phyloP scores from a whole-genome alignment of 2,113 vertebrate species.

The Malurus alboscapulatus region DNA sequence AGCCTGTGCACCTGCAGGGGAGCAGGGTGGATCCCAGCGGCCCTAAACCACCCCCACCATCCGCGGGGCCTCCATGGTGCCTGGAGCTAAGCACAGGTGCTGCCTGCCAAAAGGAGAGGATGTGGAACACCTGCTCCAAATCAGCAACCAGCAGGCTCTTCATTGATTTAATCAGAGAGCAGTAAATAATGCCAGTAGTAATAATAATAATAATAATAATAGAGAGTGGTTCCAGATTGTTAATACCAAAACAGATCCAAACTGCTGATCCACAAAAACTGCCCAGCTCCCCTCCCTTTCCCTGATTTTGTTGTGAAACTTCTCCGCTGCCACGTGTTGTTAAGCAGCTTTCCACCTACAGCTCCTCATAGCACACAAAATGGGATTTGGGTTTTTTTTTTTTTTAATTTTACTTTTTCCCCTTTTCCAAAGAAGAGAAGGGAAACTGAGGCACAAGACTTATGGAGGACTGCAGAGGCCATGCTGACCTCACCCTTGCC shows the following conservation, averaged over 20 bases:
- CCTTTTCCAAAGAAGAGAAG: background rate
- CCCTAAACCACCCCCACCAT: background rate
- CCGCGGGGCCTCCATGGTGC: background rate
- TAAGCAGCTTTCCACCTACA: background rate
- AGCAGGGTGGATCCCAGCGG: background rate
- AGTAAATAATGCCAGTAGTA: background rate
- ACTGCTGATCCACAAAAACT: background rate
- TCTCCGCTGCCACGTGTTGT: background rate
- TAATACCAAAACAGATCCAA: slow-evolving; percentile 9
- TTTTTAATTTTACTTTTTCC: too few species aligned
- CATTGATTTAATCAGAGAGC: slow-evolving; percentile 29
- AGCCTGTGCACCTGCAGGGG: background rate
- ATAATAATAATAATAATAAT: slow-evolving; percentile 24
- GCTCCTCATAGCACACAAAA: background rate
- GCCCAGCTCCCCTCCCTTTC: background rate
- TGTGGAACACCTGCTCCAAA: background rate
- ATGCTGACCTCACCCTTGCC: background rate
- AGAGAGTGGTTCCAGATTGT: background rate
- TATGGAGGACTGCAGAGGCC: fast-evolving
- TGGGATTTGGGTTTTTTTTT: background rate
- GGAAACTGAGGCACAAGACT: background rate
- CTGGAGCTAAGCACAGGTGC: background rate
- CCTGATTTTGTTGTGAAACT: slow-evolving; percentile 1
- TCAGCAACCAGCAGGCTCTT: background rate
- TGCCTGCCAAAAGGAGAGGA: slow-evolving; percentile 12